phyloP scores from a whole-genome alignment of 2,113 vertebrate species.

The Cettia cetti region DNA sequence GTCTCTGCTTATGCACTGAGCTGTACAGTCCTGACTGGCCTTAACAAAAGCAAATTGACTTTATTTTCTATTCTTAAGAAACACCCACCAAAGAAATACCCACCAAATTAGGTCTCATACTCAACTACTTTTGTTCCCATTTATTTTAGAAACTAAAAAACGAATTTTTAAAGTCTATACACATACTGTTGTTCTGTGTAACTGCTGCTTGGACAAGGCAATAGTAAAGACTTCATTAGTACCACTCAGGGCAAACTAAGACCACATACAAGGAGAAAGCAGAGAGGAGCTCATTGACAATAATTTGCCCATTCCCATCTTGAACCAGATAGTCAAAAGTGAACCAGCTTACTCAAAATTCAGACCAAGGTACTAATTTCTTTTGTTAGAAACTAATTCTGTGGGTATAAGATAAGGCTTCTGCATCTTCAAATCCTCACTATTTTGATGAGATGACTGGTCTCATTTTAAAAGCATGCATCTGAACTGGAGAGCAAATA shows the following conservation, averaged over 20 bases:
- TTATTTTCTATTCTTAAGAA: background rate
- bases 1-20: background rate
- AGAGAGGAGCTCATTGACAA: background rate
- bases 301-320: background rate
- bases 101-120: background rate
- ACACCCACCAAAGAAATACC: background rate
- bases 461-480: background rate
- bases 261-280: background rate
- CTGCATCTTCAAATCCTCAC: background rate
- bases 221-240: background rate
- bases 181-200: background rate
- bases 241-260: background rate
- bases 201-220: background rate
- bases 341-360: background rate
- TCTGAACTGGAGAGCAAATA: background rate
- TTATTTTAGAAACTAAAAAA: background rate
- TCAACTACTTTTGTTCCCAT: background rate
- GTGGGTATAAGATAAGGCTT: background rate
- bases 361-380: background rate
- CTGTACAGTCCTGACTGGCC: background rate
- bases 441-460: background rate
- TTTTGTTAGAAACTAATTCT: background rate
- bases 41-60: background rate
- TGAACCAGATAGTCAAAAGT: background rate
- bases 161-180: background rate